Percentiles rank a stretch among this genome's conserved stretches.
Conservation (phyloP, 2,797 vertebrate species). For the Acestrorhynchus altus region DNA sequence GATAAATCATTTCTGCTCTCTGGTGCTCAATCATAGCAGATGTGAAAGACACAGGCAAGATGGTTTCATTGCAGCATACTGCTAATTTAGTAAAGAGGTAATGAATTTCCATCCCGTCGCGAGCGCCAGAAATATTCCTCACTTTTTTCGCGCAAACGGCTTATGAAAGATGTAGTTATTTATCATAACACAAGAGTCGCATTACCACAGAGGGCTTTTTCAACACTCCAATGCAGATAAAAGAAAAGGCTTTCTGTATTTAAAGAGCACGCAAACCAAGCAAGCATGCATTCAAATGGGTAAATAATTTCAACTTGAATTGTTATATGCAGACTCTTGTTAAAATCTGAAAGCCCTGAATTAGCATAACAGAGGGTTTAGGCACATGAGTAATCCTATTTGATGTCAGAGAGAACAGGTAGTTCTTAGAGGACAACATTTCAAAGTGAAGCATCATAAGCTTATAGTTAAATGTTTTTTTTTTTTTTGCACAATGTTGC, state of each 20-base stretch:
- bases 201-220: conserved; percentile 35
- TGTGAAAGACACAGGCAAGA: conserved; percentile 54
- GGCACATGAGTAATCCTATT: conserved; percentile 8
- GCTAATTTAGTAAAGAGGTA: conserved; percentile 60
- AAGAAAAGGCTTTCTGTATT: conserved; percentile 22
- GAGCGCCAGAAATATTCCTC: conserved; percentile 54
- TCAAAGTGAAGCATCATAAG: not conserved
- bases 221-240: conserved; percentile 22
- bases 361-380: conserved; percentile 17
- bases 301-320: conserved; percentile 18
- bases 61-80: conserved; percentile 50
- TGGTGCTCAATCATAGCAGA: conserved; percentile 54
- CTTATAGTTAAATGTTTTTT: not conserved
- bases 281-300: conserved; percentile 10
- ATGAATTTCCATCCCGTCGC: conserved; percentile 56
- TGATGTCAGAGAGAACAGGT: conserved; percentile 22
- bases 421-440: conserved; percentile 7
- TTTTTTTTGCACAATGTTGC: not conserved
- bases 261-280: conserved; percentile 15
- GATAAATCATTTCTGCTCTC: conserved; percentile 53
- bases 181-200: conserved; percentile 40
- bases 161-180: conserved; percentile 54
- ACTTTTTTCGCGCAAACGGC: conserved; percentile 55
- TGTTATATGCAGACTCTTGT: conserved; percentile 7
- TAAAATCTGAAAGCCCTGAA: not conserved